Conservation (phyloP, 2,113 vertebrate genomes). For the Vidua macroura region DNA sequence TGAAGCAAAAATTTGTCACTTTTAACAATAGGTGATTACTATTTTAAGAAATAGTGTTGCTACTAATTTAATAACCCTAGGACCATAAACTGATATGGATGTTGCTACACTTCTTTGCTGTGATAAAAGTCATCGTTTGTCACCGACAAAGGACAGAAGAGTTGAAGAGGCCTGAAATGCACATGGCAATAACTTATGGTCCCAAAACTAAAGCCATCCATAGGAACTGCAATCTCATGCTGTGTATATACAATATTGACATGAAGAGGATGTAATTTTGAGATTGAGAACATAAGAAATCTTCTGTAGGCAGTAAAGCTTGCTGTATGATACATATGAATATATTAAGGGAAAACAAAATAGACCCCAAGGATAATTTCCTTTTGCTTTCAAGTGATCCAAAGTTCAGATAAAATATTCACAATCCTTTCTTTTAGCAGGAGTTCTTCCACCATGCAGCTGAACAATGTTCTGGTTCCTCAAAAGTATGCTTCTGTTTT, state of each 20-base stretch:
- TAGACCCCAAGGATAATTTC: not conserved
- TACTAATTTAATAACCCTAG: not conserved
- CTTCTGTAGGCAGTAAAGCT: not conserved
- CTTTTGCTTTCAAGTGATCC: not conserved
- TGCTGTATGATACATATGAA: not conserved
- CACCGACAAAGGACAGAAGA: not conserved
- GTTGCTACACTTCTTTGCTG: not conserved
- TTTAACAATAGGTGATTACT: not conserved
- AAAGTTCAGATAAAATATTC: not conserved
- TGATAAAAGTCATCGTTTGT: not conserved
- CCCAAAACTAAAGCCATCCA: not conserved
- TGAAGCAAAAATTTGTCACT: not conserved
- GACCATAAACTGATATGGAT: not conserved
- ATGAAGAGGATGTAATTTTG: not conserved
- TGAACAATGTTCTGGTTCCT: not conserved
- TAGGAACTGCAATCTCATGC: not conserved
- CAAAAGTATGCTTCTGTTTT: not conserved
- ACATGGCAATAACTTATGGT: not conserved
- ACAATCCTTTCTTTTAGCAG: not conserved
- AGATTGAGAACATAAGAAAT: not conserved
- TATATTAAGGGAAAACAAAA: not conserved
- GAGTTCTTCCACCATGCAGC: not conserved
- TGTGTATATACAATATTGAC: not conserved
- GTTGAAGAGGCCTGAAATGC: not conserved
- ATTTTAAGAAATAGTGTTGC: not conserved